A percentile compares a stretch with the other conserved stretches of the same genome.
These are phyloP conservation scores for Zoroaster sp. DNA, from an alignment of 53 echinoderm and acorn worm species.

Conservation along the genomic window DNA sequence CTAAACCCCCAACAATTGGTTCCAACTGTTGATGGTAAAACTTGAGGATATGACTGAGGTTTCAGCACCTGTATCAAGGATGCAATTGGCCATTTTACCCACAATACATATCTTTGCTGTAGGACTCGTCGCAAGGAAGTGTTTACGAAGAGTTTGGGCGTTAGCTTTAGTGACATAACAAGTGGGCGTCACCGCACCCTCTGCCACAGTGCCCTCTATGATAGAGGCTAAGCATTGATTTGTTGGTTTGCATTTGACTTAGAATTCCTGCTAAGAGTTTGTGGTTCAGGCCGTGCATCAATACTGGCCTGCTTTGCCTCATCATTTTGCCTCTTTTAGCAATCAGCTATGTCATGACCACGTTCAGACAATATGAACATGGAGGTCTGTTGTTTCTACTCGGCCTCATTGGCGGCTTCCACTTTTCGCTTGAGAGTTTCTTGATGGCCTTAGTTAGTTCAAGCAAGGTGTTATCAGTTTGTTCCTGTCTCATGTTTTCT, in stretches of 20 bases:
- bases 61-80: background rate
- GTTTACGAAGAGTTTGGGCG: background rate
- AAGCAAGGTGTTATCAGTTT: background rate
- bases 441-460: background rate
- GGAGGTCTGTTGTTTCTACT: no score
- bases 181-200: background rate
- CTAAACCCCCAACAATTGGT: background rate
- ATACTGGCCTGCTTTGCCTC: background rate
- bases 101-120: background rate
- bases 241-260: background rate
- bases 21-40: background rate
- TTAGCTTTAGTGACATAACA: background rate
- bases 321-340: background rate
- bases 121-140: background rate
- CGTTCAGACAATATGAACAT: background rate
- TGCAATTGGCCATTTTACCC: background rate
- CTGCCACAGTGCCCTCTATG: slow-evolving; percentile 19
- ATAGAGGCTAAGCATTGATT: background rate
- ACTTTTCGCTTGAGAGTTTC: background rate
- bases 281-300: background rate
- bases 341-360: background rate
- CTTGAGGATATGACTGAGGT: background rate
- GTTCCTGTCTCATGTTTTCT: background rate
- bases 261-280: background rate
- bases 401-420: no score